Base-by-base conservation (phyloP, 1,140 invertebrate species). In the Trigoniulus corallinus region DNA sequence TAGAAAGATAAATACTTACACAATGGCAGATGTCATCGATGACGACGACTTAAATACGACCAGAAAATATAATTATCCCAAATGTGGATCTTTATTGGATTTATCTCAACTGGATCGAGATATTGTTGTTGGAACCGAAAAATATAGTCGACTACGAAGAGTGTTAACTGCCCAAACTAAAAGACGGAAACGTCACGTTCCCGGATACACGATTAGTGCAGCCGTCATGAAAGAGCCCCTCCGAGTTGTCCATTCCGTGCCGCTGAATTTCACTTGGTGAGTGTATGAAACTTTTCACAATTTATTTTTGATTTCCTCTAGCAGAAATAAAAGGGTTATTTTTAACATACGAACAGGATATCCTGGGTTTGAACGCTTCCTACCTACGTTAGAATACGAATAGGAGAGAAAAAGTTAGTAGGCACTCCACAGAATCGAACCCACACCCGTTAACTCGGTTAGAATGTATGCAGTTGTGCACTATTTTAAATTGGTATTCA, bases 181-280 rank as follows among this genome's bases (percentile, higher is more conserved):
- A n/a, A 51, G 63, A 1, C 61, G 62, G 45, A 65, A 67, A 53
- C 61, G 64, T 29, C 52, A 60, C 20, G 58, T 59, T 1, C 67
- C 67, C 57, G 62, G 60, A 37, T 59, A 69, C 50, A 61, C 56
- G 7, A 7, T 34, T 7, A 34, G 7, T 34, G 15, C 7, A 7
- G 60, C 59, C 24, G 61, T 69, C 54, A 66, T 70, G 60, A 70
- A 68, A 55, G 67, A 70, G 55, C 68, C 68, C 1, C 60, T 70
- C 7, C 53, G 68, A 18, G 62, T 70, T 12, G 67, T 67, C 15
- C 67, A 69, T 47, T 70, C 68, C 7, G 67, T 70, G 1, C 68
- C 68, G 0, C 59, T 70, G 43, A 61, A 62, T 55, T 67, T 67
- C 54, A 40, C 29, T 2, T 41, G 48, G 48, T 50, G 42, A 50